phyloP scores from a whole-genome alignment of 2,113 vertebrate species.

The Ameiurus melas region DNA sequence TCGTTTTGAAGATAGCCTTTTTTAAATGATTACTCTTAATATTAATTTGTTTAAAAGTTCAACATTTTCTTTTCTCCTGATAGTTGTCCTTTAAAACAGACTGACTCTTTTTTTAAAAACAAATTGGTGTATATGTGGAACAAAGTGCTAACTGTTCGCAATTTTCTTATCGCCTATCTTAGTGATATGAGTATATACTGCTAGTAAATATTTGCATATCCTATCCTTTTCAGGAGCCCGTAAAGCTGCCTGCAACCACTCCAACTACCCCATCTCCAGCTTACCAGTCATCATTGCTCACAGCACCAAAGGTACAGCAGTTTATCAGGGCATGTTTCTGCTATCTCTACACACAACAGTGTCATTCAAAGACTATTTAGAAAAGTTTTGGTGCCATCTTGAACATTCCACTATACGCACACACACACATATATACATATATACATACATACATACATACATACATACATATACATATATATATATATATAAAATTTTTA shows the following conservation, averaged over 20 bases:
- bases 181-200: not conserved
- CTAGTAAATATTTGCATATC: not conserved
- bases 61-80: not conserved
- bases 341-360: too few relatives aligned
- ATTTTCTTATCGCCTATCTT: not conserved
- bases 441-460: too few relatives aligned
- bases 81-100: not conserved
- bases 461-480: too few relatives aligned
- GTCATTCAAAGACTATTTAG: not conserved
- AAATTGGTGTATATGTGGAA: not conserved
- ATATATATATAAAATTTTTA: too few relatives aligned
- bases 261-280: slow-evolving; percentile 76
- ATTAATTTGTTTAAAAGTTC: not conserved
- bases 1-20: not conserved
- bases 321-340: not conserved
- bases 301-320: slow-evolving; percentile 84
- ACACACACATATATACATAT: too few relatives aligned
- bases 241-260: slow-evolving; percentile 70
- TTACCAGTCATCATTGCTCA: slow-evolving; percentile 78
- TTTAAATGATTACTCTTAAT: not conserved
- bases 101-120: not conserved
- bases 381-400: not conserved
- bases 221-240: slow-evolving; percentile 75
- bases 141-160: not conserved
- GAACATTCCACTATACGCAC: too few relatives aligned